Evolutionary conservation across 1,140 invertebrate genomes (phyloP).

Genomic region (Hestina assimilis): DNA sequence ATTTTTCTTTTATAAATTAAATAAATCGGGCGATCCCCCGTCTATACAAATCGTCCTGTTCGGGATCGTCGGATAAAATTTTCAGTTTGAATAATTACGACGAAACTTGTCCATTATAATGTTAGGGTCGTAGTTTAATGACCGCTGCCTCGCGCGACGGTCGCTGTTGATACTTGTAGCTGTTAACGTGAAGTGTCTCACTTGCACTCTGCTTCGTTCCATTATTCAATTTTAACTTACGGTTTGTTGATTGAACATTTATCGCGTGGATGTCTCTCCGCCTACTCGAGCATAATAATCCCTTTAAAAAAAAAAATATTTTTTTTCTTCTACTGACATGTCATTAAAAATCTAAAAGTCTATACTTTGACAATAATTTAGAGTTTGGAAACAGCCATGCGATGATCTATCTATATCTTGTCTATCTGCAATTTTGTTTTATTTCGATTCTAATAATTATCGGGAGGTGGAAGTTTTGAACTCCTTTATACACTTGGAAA

Average conservation of each 20-base stretch:
- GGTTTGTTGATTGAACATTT: slow-evolving; percentile 16
- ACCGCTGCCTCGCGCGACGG: neutral
- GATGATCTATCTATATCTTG: no score
- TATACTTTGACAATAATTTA: neutral
- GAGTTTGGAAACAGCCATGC: no score
- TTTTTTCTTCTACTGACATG: neutral
- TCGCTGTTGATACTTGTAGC: slow-evolving; percentile 18
- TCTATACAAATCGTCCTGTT: no score
- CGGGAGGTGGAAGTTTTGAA: neutral
- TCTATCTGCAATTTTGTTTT: no score
- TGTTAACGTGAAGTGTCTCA: slow-evolving; percentile 31
- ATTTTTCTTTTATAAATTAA: no score
- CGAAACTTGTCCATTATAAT: no score
- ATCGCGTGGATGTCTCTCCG: slow-evolving; percentile 22
- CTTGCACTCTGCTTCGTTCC: slow-evolving; percentile 18
- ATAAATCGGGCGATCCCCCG: no score
- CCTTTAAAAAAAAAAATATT: neutral
- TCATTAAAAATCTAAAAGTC: neutral
- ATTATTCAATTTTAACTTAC: slow-evolving; percentile 11
- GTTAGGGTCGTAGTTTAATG: no score
- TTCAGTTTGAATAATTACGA: no score
- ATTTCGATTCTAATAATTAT: neutral
- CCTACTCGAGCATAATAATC: neutral
- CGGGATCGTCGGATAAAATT: no score
- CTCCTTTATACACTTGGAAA: neutral